Evolutionary conservation across 37 sponge, comb jelly and placozoan genomes (phyloP), one percentile per base, ranked within the genome.

Genomic region (Crambe crambe): DNA sequence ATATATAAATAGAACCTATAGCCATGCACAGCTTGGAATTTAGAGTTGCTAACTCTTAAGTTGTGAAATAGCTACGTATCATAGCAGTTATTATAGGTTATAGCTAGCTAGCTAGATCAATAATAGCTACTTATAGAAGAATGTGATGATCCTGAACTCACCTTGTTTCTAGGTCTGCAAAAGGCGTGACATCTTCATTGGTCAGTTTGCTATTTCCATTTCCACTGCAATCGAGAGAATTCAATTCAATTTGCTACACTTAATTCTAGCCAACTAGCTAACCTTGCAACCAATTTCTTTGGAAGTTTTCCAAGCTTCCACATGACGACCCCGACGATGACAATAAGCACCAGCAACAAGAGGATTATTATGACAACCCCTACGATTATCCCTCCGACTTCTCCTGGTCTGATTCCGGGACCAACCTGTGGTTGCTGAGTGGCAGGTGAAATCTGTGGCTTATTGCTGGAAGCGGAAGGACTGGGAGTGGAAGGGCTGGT

Each of bases 351-450:
- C 26, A 36, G n/a, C 1, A 60, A 2, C 3, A 59, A 36, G 17
- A 76, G 61, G 2, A 76, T 40, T 30, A 38, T 61, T 9, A 76
- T 76, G 30, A 76, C 5, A 1, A 37, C 38, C 18, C 76, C 61
- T 9, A 76, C 9, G 22, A 76, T 12, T 22, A 59, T 25, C 15
- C 76, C 76, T 26, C 61, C 76, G 2, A 59, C 34, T 38, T 76
- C 61, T 38, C 25, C 61, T 47, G 54, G 8, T 30, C 63, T 8
- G 63, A 62, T n/a, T n/a, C n/a, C n/a, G n/a, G n/a, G n/a, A n/a
- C n/a, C 25, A 8, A 20, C 6, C 6, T 6, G 12, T 62, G 12
- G 31, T 6, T 23, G 6, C 15, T 23, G n/a, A 36, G 69, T 32
- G 38, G n/a, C n/a, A n/a, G n/a, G n/a, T n/a, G n/a, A n/a, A n/a